Evolutionary conservation across 1,140 invertebrate genomes (phyloP).

Genomic region (Phymastichus coffea): DNA sequence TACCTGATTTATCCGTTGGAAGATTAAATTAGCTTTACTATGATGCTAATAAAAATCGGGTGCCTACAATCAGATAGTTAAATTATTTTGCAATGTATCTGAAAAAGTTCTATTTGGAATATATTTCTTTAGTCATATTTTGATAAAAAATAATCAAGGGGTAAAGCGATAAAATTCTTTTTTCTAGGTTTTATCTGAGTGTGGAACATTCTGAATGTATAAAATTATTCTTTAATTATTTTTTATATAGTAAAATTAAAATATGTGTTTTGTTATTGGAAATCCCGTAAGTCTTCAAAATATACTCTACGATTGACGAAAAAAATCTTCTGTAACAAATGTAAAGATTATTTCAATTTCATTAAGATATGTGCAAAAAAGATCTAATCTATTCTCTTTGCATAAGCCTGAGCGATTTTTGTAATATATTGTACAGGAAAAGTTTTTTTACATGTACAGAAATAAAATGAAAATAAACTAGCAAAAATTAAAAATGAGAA

Average conservation of each 20-base stretch:
- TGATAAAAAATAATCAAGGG: too few species aligned
- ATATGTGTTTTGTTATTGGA: not conserved
- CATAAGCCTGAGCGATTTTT: slow-evolving; percentile 13
- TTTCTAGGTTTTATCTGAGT: too few species aligned
- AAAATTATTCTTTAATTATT: not conserved
- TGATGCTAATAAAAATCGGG: too few species aligned
- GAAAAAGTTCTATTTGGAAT: too few species aligned
- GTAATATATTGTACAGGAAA: slow-evolving; percentile 27
- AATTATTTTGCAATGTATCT: too few species aligned
- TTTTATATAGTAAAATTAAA: not conserved
- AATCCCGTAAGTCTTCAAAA: not conserved
- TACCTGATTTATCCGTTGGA: slow-evolving; percentile 53
- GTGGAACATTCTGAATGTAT: too few species aligned
- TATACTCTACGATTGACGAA: too few species aligned
- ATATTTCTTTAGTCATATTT: too few species aligned
- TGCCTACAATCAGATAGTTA: slow-evolving; percentile 40
- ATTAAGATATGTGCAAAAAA: not conserved
- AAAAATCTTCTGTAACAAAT: not conserved
- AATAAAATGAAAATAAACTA: slow-evolving; percentile 18
- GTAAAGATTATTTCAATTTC: not conserved
- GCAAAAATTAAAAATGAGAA: slow-evolving; percentile 11
- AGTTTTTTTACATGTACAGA: slow-evolving; percentile 28
- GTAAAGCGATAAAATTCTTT: too few species aligned
- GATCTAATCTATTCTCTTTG: not conserved
- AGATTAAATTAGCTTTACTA: slow-evolving; percentile 32